Conservation (phyloP, 1,140 invertebrate genomes). For the Drosophila repleta region DNA sequence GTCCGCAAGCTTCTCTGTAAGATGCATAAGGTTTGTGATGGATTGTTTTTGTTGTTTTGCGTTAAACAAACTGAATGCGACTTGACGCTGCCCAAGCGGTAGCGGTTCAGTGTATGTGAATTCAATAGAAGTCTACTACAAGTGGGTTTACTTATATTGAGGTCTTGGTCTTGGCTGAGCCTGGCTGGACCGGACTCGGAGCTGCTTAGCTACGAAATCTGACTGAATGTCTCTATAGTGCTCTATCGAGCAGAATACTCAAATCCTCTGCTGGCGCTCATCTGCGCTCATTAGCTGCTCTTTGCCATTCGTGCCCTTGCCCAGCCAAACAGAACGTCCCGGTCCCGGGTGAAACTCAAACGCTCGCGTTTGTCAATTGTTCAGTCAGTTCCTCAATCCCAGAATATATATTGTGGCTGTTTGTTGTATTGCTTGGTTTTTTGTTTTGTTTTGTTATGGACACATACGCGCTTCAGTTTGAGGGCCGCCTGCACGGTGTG, state of each 20-base stretch:
- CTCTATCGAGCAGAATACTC: conserved; percentile 44
- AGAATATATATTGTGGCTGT: conserved; percentile 41
- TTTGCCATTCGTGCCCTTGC: conserved; percentile 22
- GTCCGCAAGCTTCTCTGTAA: conserved; percentile 84
- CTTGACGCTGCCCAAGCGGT: conserved; percentile 45
- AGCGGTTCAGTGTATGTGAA: conserved; percentile 49
- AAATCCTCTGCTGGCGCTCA: conserved; percentile 17
- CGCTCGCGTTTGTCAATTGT: conserved; percentile 26
- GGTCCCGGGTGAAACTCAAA: conserved; percentile 9
- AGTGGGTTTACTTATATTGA: conserved; percentile 18
- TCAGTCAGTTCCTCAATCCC: conserved; percentile 40
- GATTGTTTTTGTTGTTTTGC: conserved; percentile 52
- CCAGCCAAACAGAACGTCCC: conserved; percentile 24
- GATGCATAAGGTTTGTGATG: conserved; percentile 78
- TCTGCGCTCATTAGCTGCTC: conserved; percentile 18
- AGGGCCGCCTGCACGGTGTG: conserved; percentile 79
- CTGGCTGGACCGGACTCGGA: too few relatives aligned
- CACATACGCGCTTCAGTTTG: conserved; percentile 83
- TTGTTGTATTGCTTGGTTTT: conserved; percentile 14
- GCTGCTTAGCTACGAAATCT: conserved; percentile 28
- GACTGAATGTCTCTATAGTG: conserved; percentile 12
- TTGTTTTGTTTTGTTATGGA: conserved; percentile 41
- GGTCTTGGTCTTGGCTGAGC: conserved; percentile 9
- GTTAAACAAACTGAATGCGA: conserved; percentile 47
- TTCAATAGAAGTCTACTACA: conserved; percentile 44